Evolutionary conservation across 64 coral and sea anemone genomes (phyloP).

Genomic region (Astreopora myriophthalma): DNA sequence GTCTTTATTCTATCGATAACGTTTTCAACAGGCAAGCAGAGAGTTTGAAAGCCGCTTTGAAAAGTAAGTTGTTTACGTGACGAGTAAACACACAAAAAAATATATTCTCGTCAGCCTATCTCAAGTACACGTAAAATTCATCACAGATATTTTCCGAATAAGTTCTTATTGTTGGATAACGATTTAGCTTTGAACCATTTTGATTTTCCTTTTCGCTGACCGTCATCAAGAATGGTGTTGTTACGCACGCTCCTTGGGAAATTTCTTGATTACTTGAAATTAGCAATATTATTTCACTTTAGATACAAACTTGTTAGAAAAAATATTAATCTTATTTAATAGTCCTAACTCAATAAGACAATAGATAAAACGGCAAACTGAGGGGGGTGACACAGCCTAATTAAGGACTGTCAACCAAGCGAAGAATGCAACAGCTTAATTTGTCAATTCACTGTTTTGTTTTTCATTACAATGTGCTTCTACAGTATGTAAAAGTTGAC

Average conservation of each 20-base stretch:
- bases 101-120: background rate
- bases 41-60: constrained; percentile 62
- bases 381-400: background rate
- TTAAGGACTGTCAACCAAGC: background rate
- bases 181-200: background rate
- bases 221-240: background rate
- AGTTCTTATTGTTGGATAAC: background rate
- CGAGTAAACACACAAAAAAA: background rate
- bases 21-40: constrained; percentile 64
- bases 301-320: background rate
- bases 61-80: constrained; percentile 70
- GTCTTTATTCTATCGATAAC: background rate
- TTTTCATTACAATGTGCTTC: background rate
- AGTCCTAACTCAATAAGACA: background rate
- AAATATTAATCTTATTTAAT: too few species aligned
- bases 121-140: background rate
- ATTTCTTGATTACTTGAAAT: background rate
- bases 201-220: background rate
- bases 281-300: too few species aligned
- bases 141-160: background rate
- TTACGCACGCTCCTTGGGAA: background rate
- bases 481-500: too few species aligned
- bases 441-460: background rate
- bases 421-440: background rate
- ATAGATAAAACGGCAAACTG: background rate